Conservation (phyloP, 2,113 vertebrate species). For the Amblyornis subalaris region DNA sequence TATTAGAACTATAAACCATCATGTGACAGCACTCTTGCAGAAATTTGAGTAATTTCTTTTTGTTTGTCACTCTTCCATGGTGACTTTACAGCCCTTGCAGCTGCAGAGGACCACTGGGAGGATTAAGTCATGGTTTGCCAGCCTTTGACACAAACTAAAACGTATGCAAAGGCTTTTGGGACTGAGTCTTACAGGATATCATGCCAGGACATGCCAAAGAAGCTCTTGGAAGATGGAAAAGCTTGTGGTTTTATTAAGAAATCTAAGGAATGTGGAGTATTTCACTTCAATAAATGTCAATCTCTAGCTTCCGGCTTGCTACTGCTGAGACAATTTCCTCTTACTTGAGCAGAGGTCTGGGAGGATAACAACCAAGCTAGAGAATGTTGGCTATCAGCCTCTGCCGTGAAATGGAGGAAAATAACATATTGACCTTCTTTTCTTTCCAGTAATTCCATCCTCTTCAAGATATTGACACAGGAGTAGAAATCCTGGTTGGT, state of each 20-base stretch:
- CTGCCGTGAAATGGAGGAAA: neutral
- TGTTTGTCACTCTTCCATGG: neutral
- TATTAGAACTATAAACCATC: neutral
- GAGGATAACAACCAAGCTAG: neutral
- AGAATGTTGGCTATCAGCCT: neutral
- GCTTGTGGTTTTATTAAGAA: constrained; percentile 31
- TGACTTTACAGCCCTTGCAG: neutral
- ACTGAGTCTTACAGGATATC: neutral
- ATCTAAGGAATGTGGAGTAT: neutral
- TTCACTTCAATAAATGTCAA: neutral
- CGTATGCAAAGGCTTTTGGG: neutral
- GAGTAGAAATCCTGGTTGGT: neutral
- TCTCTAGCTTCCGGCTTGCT: neutral
- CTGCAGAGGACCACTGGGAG: neutral
- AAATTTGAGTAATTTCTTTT: neutral
- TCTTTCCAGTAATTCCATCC: neutral
- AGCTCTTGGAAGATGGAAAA: constrained; percentile 10
- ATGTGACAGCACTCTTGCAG: neutral
- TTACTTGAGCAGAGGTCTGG: neutral
- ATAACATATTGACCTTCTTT: neutral
- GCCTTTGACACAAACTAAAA: neutral
- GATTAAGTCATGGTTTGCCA: neutral
- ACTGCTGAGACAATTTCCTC: constrained; percentile 46
- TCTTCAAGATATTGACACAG: neutral
- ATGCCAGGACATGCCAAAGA: constrained; percentile 12